Conservation (phyloP, 2,888 invertebrate species). For the Aporophyla nigra region DNA sequence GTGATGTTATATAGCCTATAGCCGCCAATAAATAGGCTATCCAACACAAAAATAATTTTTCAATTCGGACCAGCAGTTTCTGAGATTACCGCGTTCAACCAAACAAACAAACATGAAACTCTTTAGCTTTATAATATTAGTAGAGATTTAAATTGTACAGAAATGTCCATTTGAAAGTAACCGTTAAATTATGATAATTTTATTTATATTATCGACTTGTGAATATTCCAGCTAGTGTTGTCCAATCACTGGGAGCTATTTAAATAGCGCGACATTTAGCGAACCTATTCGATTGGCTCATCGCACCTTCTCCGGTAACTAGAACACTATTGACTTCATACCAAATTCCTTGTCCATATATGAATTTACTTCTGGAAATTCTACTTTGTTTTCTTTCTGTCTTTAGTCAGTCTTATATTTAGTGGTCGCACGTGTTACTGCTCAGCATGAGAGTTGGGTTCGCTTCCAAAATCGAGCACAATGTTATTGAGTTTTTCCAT, state of each 20-base stretch:
- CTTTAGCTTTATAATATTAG: too few species aligned
- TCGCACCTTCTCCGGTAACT: conserved; percentile 14
- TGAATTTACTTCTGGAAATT: background rate
- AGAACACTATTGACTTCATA: conserved; percentile 15
- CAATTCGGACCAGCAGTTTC: too few species aligned
- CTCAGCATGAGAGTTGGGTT: too few species aligned
- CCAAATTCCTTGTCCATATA: background rate
- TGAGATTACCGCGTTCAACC: too few species aligned
- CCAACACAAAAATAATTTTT: too few species aligned
- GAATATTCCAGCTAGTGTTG: conserved; percentile 20
- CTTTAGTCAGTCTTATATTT: too few species aligned
- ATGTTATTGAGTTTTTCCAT: too few species aligned
- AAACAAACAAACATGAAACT: too few species aligned
- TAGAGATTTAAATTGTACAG: conserved; percentile 4
- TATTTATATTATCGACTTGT: background rate
- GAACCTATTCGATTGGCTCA: conserved; percentile 30
- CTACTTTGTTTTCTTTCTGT: background rate
- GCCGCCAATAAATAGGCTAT: too few species aligned
- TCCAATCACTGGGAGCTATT: conserved; percentile 11
- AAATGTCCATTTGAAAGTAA: background rate
- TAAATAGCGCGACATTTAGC: conserved; percentile 44
- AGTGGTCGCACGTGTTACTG: too few species aligned
- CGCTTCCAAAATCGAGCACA: too few species aligned
- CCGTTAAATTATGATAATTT: conserved; percentile 15
- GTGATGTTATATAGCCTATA: too few species aligned